Evolutionary conservation across 2,888 invertebrate genomes (phyloP).

Genomic region (Erebia ligea): DNA sequence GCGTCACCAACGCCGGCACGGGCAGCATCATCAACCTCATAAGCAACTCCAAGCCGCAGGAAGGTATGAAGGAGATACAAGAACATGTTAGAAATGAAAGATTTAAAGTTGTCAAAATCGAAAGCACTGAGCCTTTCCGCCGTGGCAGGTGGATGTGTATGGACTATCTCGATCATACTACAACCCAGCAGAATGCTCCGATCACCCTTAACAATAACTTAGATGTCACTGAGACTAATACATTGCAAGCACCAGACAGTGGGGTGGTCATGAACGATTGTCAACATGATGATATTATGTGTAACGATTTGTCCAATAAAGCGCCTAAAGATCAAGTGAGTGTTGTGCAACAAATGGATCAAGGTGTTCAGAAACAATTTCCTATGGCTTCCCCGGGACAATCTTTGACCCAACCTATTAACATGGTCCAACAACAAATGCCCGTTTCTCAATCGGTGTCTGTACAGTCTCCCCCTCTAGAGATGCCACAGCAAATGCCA

Average conservation of each 20-base stretch:
- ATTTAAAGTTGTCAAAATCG: conserved; percentile 97
- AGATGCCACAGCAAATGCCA: conserved; percentile 79
- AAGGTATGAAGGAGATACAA: conserved; percentile 85
- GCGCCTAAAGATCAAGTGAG: conserved; percentile 78
- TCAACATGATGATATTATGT: conserved; percentile 77
- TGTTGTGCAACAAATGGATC: conserved; percentile 76
- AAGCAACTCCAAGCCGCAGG: conserved; percentile 80
- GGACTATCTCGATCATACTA: conserved; percentile 95
- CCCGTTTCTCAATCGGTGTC: conserved; percentile 74
- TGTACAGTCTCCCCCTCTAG: conserved; percentile 79
- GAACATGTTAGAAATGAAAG: conserved; percentile 91
- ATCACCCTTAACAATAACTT: conserved; percentile 77
- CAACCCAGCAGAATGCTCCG: conserved; percentile 79
- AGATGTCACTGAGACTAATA: conserved; percentile 70
- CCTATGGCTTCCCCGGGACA: conserved; percentile 81
- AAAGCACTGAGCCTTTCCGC: conserved; percentile 96
- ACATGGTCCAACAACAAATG: conserved; percentile 74
- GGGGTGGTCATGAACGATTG: conserved; percentile 80
- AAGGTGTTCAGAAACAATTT: conserved; percentile 77
- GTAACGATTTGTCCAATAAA: conserved; percentile 77
- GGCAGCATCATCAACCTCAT: conserved; percentile 84
- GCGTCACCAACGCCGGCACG: conserved; percentile 84
- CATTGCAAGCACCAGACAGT: conserved; percentile 76
- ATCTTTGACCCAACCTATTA: conserved; percentile 77
- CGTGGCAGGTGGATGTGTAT: conserved; percentile 97